Evolutionary conservation across 2,797 vertebrate species (phyloP).

Genomic region (Ctenochaetus hawaiiensis): DNA sequence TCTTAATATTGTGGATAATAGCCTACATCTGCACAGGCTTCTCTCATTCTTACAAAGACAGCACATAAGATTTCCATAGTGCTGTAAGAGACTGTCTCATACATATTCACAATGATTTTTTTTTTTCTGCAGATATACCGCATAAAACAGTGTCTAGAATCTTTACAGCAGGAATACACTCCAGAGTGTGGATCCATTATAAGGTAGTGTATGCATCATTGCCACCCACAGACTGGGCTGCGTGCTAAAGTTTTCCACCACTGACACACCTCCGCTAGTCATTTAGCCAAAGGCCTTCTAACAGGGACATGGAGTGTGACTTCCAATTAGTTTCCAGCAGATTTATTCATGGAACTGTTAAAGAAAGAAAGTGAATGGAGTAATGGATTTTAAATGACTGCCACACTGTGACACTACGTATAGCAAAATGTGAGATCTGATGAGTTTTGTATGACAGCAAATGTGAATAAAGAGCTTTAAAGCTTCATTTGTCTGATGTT

Average conservation of each 20-base stretch:
- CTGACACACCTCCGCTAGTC: slow-evolving; percentile 70
- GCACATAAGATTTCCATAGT: not conserved
- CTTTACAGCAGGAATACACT: slow-evolving; percentile 42
- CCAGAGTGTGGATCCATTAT: slow-evolving; percentile 44
- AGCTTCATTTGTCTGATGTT: slow-evolving; percentile 49
- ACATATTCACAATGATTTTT: slow-evolving; percentile 10
- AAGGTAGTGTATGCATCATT: slow-evolving; percentile 57
- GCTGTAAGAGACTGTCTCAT: slow-evolving; percentile 10
- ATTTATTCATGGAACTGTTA: slow-evolving; percentile 76
- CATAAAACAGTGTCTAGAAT: slow-evolving; percentile 34
- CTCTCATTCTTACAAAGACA: slow-evolving; percentile 20
- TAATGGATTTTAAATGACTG: slow-evolving; percentile 72
- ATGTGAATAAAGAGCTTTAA: slow-evolving; percentile 38
- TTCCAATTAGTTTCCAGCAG: slow-evolving; percentile 79
- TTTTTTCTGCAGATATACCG: not conserved
- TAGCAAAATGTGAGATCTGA: slow-evolving; percentile 52
- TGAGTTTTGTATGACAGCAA: slow-evolving; percentile 47
- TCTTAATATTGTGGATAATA: not conserved
- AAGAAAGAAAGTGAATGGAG: slow-evolving; percentile 60
- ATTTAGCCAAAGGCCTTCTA: slow-evolving; percentile 68
- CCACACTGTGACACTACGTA: slow-evolving; percentile 26
- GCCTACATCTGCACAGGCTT: not conserved
- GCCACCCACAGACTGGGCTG: slow-evolving; percentile 34
- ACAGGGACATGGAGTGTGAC: slow-evolving; percentile 66
- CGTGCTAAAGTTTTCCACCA: slow-evolving; percentile 45